A percentile compares a stretch with the other conserved stretches of the same genome.
Conservation (phyloP, 2,797 vertebrate species). For the Melanotaenia parkinsoni region DNA sequence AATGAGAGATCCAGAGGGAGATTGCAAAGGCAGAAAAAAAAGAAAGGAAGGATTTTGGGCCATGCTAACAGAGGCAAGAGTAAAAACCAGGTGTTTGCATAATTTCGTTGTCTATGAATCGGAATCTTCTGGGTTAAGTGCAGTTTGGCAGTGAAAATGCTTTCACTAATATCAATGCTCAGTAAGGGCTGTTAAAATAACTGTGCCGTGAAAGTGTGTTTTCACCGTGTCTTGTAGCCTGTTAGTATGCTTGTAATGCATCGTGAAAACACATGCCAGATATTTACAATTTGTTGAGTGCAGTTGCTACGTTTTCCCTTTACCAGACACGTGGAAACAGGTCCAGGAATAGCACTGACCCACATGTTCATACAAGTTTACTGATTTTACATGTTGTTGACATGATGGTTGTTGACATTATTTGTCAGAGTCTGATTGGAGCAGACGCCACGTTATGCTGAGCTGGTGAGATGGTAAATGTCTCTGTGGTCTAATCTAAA, state of each 20-base stretch:
- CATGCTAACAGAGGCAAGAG: constrained; percentile 41
- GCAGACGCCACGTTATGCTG: constrained; percentile 65
- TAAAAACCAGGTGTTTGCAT: constrained; percentile 49
- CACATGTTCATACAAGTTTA: constrained; percentile 42
- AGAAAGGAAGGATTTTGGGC: constrained; percentile 43
- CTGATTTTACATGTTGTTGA: constrained; percentile 64
- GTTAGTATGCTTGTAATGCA: constrained; percentile 36
- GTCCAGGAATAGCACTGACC: constrained; percentile 45
- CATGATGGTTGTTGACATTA: constrained; percentile 56
- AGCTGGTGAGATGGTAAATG: constrained; percentile 71
- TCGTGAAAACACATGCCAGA: constrained; percentile 42
- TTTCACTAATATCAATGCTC: constrained; percentile 50
- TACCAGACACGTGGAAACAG: constrained; percentile 33
- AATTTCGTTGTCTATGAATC: constrained; percentile 59
- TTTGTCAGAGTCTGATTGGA: constrained; percentile 62
- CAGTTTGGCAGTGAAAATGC: constrained; percentile 30
- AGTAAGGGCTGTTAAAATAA: constrained; percentile 55
- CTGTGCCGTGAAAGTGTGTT: constrained; percentile 49
- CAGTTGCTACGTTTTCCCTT: constrained; percentile 19
- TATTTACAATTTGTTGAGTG: constrained; percentile 54
- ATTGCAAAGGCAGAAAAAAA: constrained; percentile 25
- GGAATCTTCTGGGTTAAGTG: constrained; percentile 49
- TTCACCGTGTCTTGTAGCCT: constrained; percentile 44
- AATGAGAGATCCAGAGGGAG: constrained; percentile 21
- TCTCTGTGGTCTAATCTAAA: constrained; percentile 64